Conservation (phyloP, 1,140 invertebrate species). For the Anastatus disparis region DNA sequence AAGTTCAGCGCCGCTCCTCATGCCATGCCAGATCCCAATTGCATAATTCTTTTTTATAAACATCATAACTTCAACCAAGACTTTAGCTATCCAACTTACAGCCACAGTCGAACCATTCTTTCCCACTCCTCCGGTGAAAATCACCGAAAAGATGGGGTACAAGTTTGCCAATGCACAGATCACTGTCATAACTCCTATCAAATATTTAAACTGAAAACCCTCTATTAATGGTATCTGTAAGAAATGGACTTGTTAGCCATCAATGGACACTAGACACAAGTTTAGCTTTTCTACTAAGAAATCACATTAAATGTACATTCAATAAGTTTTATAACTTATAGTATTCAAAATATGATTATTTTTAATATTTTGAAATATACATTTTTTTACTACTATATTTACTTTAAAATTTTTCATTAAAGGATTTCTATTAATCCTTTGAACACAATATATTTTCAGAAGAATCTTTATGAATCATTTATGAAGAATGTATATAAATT, state of each 20-base stretch:
- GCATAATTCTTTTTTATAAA: constrained; percentile 46
- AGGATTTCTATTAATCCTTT: too few species aligned
- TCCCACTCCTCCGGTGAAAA: constrained; percentile 92
- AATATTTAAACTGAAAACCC: constrained; percentile 78
- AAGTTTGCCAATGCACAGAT: constrained; percentile 75
- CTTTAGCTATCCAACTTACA: constrained; percentile 73
- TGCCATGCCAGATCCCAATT: constrained; percentile 61
- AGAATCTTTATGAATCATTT: too few species aligned
- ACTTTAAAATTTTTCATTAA: too few species aligned
- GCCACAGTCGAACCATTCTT: constrained; percentile 94
- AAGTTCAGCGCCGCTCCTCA: constrained; percentile 60
- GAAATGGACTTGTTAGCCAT: constrained; percentile 51
- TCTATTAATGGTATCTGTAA: constrained; percentile 69
- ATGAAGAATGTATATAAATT: too few species aligned
- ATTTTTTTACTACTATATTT: not conserved
- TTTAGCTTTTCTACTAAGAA: too few species aligned
- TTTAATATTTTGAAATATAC: not conserved
- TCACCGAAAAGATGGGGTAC: constrained; percentile 78
- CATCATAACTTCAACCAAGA: constrained; percentile 53
- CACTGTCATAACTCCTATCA: constrained; percentile 77
- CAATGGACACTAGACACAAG: constrained; percentile 15
- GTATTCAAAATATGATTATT: not conserved
- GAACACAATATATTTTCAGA: too few species aligned
- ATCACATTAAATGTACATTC: not conserved
- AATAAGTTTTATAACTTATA: not conserved